phyloP scores from a whole-genome alignment of 1,140 invertebrate species.

The Cryptotermes secundus region DNA sequence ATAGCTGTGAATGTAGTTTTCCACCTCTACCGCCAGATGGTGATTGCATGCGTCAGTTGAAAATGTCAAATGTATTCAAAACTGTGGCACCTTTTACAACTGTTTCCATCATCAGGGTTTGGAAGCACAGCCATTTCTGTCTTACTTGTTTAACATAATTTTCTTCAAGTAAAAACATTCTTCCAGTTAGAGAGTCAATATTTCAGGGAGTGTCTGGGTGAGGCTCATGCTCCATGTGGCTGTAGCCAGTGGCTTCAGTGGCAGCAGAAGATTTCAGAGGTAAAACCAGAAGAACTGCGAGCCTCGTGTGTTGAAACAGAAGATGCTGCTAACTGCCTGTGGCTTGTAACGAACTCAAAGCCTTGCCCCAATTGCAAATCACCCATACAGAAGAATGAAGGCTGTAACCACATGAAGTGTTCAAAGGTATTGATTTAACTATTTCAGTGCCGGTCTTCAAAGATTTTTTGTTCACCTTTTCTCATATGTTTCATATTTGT shows the following conservation, averaged over 20 bases:
- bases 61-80: no score
- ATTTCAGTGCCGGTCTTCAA: neutral
- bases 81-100: no score
- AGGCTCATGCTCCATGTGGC: conserved; percentile 68
- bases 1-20: no score
- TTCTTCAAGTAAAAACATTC: no score
- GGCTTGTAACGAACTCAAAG: conserved; percentile 74
- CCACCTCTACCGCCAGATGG: no score
- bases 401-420: conserved; percentile 79
- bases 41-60: no score
- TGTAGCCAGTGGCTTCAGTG: conserved; percentile 68
- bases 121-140: no score
- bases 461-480: neutral
- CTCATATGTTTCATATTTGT: neutral
- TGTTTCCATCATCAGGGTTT: no score
- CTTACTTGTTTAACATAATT: no score
- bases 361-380: conserved; percentile 72
- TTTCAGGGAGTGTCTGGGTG: conserved; percentile 46
- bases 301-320: conserved; percentile 61
- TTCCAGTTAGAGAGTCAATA: neutral
- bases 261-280: conserved; percentile 62
- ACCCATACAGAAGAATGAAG: conserved; percentile 77
- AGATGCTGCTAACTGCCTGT: conserved; percentile 68
- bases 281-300: conserved; percentile 64
- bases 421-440: conserved; percentile 56